phyloP scores from a whole-genome alignment of 2,797 vertebrate species.

The Lateolabrax maculatus region DNA sequence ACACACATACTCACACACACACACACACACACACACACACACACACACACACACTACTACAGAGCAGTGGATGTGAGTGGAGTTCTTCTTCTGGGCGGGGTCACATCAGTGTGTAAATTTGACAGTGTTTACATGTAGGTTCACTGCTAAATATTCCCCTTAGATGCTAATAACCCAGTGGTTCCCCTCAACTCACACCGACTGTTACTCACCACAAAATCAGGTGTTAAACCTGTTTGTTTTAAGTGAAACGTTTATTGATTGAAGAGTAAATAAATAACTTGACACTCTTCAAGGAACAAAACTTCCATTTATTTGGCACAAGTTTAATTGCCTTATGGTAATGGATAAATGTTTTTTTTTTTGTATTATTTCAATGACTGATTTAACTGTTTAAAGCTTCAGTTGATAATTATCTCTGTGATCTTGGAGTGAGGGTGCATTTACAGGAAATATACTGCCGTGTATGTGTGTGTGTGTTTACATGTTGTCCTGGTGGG shows the following conservation, averaged over 20 bases:
- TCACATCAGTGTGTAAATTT: conserved; percentile 79
- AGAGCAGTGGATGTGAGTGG: neutral
- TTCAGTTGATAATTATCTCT: neutral
- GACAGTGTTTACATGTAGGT: conserved; percentile 50
- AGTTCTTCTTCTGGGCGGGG: neutral
- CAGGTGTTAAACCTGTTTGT: neutral
- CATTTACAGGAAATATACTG: conserved; percentile 35
- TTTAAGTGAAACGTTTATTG: neutral
- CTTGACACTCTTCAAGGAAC: neutral
- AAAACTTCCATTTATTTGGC: neutral
- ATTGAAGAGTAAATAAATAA: neutral
- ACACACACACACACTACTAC: neutral
- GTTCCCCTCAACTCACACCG: conserved; percentile 32
- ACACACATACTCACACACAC: conserved; percentile 23
- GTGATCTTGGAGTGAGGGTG: neutral
- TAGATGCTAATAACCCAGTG: conserved; percentile 61
- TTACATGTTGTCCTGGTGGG: conserved; percentile 28
- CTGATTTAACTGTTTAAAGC: neutral
- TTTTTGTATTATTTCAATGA: too few species aligned
- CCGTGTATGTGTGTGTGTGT: conserved; percentile 27
- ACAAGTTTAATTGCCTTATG: neutral
- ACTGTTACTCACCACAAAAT: neutral
- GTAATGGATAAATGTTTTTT: neutral
- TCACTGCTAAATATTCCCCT: conserved; percentile 75
- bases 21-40: conserved; percentile 10